phyloP scores from a whole-genome alignment of 1,140 invertebrate genomes.

The Cotesia glomerata region DNA sequence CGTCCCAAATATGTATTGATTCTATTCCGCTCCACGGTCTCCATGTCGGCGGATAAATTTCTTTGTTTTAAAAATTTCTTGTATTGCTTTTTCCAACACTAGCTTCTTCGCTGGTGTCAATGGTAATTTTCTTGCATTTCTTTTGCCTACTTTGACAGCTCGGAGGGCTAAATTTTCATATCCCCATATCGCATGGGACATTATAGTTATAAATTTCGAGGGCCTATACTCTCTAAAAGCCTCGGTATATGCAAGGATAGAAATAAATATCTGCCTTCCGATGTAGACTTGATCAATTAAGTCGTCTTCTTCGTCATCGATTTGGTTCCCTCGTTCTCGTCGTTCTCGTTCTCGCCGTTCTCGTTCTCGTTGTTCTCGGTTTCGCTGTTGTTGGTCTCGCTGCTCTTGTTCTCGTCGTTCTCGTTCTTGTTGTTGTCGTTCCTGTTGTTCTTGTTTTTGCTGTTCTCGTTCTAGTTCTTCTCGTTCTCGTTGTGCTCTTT shows the following conservation, averaged over 20 bases:
- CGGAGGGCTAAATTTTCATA: not conserved
- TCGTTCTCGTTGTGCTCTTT: not conserved
- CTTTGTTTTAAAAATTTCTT: not conserved
- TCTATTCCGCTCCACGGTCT: not conserved
- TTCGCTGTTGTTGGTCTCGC: not conserved
- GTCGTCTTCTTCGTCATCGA: not conserved
- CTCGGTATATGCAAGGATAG: not conserved
- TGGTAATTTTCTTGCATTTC: not conserved
- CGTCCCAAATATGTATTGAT: not conserved
- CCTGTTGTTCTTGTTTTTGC: no score
- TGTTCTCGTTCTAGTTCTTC: no score
- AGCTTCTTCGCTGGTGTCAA: not conserved
- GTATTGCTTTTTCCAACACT: not conserved
- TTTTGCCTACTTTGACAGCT: not conserved
- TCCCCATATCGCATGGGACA: not conserved
- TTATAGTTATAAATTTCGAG: not conserved
- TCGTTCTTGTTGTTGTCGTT: no score
- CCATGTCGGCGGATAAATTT: not conserved
- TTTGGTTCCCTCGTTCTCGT: not conserved
- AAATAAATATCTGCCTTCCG: not conserved
- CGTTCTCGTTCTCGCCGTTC: not conserved
- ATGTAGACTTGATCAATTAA: not conserved
- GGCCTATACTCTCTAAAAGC: not conserved
- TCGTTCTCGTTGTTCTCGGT: not conserved
- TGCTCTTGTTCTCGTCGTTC: not conserved